Conservation (phyloP, 1,140 invertebrate species). For the Eciton burchellii region DNA sequence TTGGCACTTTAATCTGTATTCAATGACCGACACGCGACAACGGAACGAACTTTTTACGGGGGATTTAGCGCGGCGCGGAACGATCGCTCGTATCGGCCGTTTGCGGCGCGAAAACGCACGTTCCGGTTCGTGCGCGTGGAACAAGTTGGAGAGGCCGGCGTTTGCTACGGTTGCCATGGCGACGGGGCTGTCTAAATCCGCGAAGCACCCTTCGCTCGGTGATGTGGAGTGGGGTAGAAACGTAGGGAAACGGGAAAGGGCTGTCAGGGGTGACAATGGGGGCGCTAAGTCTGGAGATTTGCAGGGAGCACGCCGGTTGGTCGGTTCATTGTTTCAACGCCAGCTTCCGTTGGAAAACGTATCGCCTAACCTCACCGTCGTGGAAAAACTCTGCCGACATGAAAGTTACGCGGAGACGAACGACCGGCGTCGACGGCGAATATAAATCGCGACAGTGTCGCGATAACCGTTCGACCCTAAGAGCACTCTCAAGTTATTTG, state of each 20-base stretch:
- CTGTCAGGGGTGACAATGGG: constrained; percentile 74
- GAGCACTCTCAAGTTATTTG: constrained; percentile 63
- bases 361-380: constrained; percentile 61
- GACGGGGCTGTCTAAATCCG: constrained; percentile 82
- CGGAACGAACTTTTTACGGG: constrained; percentile 58
- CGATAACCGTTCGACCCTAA: constrained; percentile 59
- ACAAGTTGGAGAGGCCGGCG: constrained; percentile 73
- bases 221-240: constrained; percentile 42
- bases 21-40: constrained; percentile 52
- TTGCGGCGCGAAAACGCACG: constrained; percentile 38
- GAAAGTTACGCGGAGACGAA: constrained; percentile 71
- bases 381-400: constrained; percentile 65
- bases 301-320: constrained; percentile 82
- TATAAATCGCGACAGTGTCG: constrained; percentile 66
- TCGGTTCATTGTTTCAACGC: constrained; percentile 85
- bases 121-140: constrained; percentile 58
- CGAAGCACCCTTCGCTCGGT: constrained; percentile 77
- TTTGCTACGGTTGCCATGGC: constrained; percentile 80
- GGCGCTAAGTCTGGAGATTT: constrained; percentile 83
- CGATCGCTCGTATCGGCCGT: constrained; percentile 57
- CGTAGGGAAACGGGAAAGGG: constrained; percentile 55
- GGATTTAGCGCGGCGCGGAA: constrained; percentile 52
- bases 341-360: constrained; percentile 71
- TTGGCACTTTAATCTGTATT: constrained; percentile 62
- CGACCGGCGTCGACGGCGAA: constrained; percentile 66